phyloP scores from a whole-genome alignment of 2,113 vertebrate genomes.

The Furnarius figulus region DNA sequence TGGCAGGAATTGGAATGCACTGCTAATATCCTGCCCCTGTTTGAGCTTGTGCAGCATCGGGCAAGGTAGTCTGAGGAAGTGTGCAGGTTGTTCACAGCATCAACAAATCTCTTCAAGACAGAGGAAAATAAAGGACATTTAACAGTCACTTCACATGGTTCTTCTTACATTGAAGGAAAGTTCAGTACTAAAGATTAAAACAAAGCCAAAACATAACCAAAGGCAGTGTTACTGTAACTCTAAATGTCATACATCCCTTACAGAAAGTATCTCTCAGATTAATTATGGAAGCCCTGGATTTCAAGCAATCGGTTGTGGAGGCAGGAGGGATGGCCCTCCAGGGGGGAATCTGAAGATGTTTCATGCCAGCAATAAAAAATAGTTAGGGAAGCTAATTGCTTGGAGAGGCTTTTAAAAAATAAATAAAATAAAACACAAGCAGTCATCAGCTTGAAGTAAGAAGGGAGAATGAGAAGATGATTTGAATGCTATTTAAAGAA shows the following conservation, averaged over 20 bases:
- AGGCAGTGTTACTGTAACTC: slow-evolving; percentile 2
- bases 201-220: slow-evolving; percentile 14
- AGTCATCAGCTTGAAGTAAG: not conserved
- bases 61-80: not conserved
- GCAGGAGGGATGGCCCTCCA: not conserved
- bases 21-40: not conserved
- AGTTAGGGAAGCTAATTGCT: slow-evolving; percentile 9
- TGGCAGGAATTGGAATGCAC: slow-evolving; percentile 27
- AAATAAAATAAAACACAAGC: not conserved
- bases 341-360: not conserved
- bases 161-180: slow-evolving; percentile 23
- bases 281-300: slow-evolving; percentile 22
- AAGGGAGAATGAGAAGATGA: not conserved
- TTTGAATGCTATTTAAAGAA: not conserved
- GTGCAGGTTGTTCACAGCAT: not conserved
- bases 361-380: not conserved
- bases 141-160: not conserved
- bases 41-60: not conserved
- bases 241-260: slow-evolving; percentile 34
- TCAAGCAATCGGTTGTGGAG: not conserved
- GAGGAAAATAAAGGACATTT: not conserved
- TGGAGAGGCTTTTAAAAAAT: not conserved
- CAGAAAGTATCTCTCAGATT: slow-evolving; percentile 34
- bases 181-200: slow-evolving; percentile 25
- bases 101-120: not conserved